Conservation (phyloP, 2,888 invertebrate species). For the Terebella lapidaria region DNA sequence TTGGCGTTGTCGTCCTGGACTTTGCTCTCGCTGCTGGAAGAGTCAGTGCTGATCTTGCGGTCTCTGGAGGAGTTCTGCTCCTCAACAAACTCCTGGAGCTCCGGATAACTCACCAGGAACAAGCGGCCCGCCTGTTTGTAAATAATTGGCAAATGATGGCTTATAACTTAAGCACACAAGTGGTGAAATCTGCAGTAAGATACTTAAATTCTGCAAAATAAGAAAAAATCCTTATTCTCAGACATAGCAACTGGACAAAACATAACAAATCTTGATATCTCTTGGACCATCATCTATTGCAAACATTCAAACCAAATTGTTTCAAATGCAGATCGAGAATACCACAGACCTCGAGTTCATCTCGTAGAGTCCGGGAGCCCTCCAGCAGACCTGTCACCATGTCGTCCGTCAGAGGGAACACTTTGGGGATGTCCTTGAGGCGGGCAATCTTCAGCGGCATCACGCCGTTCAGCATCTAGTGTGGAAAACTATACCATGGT, state of each 20-base stretch:
- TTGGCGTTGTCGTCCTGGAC: too few relatives aligned
- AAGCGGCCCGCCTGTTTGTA: slow-evolving; percentile 18
- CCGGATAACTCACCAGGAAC: slow-evolving; percentile 15
- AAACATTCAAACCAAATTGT: too few relatives aligned
- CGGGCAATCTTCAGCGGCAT: slow-evolving; percentile 8
- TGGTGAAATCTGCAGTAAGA: not conserved
- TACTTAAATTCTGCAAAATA: not conserved
- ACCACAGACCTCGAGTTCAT: slow-evolving; percentile 19
- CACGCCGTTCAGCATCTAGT: slow-evolving; percentile 18
- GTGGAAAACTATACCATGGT: too few relatives aligned
- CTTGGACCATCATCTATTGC: too few relatives aligned
- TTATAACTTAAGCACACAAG: not conserved
- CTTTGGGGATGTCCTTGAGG: slow-evolving; percentile 7
- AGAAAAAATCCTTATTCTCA: too few relatives aligned
- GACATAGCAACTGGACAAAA: too few relatives aligned
- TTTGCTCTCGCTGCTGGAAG: not conserved
- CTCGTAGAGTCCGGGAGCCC: slow-evolving; percentile 3
- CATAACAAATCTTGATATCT: too few relatives aligned
- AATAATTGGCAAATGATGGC: not conserved
- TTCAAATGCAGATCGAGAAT: too few relatives aligned
- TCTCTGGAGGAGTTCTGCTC: not conserved
- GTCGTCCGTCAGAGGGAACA: slow-evolving; percentile 13
- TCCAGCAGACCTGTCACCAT: slow-evolving; percentile 8
- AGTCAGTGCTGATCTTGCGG: not conserved
- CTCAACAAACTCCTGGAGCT: slow-evolving; percentile 8